phyloP scores from a whole-genome alignment of 2,888 invertebrate genomes.

The Andrena praecox region DNA sequence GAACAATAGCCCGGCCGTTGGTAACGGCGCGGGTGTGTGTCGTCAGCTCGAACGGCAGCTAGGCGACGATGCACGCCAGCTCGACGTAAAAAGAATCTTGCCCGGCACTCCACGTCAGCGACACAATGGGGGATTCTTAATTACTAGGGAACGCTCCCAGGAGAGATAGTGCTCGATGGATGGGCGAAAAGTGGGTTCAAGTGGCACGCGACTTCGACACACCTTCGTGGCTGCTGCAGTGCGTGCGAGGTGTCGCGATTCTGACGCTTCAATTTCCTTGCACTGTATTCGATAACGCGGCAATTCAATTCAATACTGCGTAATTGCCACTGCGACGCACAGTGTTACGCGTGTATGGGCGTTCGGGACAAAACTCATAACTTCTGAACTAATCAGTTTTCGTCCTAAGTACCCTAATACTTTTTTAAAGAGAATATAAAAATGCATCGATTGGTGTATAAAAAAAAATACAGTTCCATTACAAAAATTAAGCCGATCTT shows the following conservation, averaged over 20 bases:
- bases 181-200: neutral
- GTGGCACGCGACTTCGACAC: neutral
- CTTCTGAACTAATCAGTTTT: no score
- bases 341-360: no score
- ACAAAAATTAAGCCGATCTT: no score
- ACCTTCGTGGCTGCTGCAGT: neutral
- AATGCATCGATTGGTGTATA: no score
- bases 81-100: slow-evolving; percentile 9
- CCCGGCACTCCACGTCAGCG: neutral
- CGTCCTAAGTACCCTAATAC: no score
- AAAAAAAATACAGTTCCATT: no score
- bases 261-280: neutral
- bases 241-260: neutral
- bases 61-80: neutral
- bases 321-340: no score
- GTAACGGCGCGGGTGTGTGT: neutral
- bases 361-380: no score
- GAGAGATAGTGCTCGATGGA: neutral
- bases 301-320: no score
- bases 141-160: slow-evolving; percentile 16
- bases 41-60: neutral
- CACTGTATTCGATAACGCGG: no score
- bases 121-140: slow-evolving; percentile 15
- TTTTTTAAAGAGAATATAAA: no score
- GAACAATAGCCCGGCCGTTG: slow-evolving; percentile 46